Evolutionary conservation across 2,888 invertebrate species (phyloP).

Genomic region (Lasioglossum oenotherae): DNA sequence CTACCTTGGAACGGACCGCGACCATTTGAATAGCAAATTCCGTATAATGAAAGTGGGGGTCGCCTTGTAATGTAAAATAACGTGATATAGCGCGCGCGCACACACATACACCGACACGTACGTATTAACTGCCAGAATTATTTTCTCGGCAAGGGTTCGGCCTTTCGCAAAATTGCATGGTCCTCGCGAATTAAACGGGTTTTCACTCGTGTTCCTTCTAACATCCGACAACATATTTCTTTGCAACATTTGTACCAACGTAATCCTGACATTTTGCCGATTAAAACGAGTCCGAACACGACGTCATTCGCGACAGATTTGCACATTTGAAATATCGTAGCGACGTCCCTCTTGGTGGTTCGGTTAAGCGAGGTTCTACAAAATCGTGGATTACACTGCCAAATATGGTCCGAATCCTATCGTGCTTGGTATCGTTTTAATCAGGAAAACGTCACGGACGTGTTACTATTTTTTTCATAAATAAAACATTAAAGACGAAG

Average conservation of each 20-base stretch:
- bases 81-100: not conserved
- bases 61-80: constrained; percentile 36
- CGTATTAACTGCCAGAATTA: constrained; percentile 20
- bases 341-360: no score
- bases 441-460: no score
- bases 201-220: no score
- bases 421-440: not conserved
- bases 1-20: constrained; percentile 15
- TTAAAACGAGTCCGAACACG: not conserved
- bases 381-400: not conserved
- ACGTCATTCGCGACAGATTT: not conserved
- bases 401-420: not conserved
- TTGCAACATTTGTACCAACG: not conserved
- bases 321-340: not conserved
- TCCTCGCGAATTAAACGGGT: not conserved
- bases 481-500: no score
- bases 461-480: no score
- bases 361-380: not conserved
- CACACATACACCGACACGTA: not conserved
- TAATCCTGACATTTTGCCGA: not conserved
- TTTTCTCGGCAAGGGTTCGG: not conserved
- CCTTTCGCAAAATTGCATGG: not conserved
- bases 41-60: constrained; percentile 25
- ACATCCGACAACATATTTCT: not conserved
- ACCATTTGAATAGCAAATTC: constrained; percentile 51